phyloP scores from a whole-genome alignment of 2,113 vertebrate genomes.

The Heteronetta atricapilla region DNA sequence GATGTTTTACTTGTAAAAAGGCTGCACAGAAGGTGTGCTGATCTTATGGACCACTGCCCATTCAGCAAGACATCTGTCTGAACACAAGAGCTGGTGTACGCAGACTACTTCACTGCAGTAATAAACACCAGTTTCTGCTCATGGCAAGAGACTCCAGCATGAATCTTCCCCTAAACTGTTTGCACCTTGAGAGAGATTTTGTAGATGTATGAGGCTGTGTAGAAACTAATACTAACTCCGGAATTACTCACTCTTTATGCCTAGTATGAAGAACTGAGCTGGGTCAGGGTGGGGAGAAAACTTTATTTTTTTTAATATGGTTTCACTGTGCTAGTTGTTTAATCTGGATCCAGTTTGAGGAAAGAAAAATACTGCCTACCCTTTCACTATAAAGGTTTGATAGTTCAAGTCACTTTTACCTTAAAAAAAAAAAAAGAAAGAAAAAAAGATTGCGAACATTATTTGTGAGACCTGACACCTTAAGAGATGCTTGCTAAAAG shows the following conservation, averaged over 20 bases:
- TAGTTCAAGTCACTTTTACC: neutral
- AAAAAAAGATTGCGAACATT: neutral
- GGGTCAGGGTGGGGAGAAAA: neutral
- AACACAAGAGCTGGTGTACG: neutral
- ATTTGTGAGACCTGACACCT: neutral
- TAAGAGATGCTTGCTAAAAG: neutral
- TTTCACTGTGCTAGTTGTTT: conserved; percentile 2
- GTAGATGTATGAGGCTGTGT: neutral
- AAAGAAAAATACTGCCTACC: neutral
- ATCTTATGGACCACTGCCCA: neutral
- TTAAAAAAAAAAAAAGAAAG: neutral
- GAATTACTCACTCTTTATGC: neutral
- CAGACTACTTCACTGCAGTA: neutral
- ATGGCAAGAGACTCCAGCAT: fast-evolving
- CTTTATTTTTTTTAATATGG: neutral
- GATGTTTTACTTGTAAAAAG: neutral
- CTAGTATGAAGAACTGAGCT: neutral
- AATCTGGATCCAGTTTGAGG: neutral
- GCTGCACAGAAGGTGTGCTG: neutral
- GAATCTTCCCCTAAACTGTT: neutral
- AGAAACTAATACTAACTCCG: conserved; percentile 7
- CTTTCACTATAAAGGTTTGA: neutral
- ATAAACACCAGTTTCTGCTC: neutral
- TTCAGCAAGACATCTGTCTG: neutral
- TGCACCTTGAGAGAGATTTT: conserved; percentile 9